phyloP scores from a whole-genome alignment of 2,113 vertebrate species.

The Tyrannus savana region DNA sequence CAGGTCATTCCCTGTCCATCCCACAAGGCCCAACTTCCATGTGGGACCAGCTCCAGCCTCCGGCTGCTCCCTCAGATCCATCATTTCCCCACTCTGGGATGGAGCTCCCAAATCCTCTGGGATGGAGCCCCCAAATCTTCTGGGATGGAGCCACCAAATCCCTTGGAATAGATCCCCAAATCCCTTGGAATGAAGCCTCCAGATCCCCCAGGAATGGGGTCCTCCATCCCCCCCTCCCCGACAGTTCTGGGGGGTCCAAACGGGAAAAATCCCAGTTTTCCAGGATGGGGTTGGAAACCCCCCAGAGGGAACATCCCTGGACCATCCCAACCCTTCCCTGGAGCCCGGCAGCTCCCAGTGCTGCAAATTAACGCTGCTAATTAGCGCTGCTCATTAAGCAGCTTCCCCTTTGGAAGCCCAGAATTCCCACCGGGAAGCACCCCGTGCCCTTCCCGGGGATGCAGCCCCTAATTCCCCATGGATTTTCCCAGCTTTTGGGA shows the following conservation, averaged over 20 bases:
- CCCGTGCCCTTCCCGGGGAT: neutral
- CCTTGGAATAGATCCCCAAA: neutral
- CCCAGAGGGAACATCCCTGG: neutral
- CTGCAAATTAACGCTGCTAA: neutral
- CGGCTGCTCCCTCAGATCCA: neutral
- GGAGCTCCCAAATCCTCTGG: neutral
- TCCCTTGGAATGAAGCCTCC: neutral
- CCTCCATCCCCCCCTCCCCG: too few species aligned
- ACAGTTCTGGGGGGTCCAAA: accelerated
- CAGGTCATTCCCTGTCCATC: neutral
- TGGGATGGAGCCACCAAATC: neutral
- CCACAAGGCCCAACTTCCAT: accelerated
- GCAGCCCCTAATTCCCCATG: too few species aligned
- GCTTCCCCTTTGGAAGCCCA: neutral
- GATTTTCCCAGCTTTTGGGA: neutral
- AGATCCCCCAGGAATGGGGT: neutral
- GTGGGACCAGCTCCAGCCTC: accelerated
- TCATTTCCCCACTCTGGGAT: neutral
- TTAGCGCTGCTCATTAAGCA: neutral
- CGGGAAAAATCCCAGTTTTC: accelerated
- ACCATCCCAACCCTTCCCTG: neutral
- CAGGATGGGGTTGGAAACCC: accelerated
- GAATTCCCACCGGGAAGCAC: neutral
- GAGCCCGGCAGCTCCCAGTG: too few species aligned
- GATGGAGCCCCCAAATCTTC: neutral